Conservation (phyloP, 1,140 invertebrate genomes). For the Drosophila kepulauana region DNA sequence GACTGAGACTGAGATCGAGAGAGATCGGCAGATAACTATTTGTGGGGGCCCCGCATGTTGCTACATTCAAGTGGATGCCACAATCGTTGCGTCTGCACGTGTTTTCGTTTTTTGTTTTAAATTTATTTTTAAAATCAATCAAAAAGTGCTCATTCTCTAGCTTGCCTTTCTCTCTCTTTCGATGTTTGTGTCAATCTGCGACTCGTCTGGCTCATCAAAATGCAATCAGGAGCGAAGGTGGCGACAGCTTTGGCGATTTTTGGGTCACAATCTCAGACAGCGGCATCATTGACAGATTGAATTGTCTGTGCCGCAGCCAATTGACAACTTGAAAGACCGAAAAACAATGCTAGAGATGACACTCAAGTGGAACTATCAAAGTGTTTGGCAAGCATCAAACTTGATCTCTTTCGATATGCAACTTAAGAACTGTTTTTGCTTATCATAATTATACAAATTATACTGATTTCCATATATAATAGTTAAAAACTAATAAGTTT, state of each 20-base stretch:
- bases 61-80: slow-evolving; percentile 26
- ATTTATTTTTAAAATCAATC: slow-evolving; percentile 81
- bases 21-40: slow-evolving; percentile 39
- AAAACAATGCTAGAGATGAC: slow-evolving; percentile 16
- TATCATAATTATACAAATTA: no score
- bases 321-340: slow-evolving; percentile 38
- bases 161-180: slow-evolving; percentile 12
- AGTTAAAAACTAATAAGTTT: no score
- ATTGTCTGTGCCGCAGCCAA: slow-evolving; percentile 23
- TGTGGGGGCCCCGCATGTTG: slow-evolving; percentile 21
- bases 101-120: slow-evolving; percentile 48
- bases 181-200: neutral
- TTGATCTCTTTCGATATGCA: no score
- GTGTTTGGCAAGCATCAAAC: neutral
- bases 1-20: neutral
- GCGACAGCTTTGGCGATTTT: slow-evolving; percentile 43
- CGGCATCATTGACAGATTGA: slow-evolving; percentile 45
- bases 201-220: slow-evolving; percentile 41
- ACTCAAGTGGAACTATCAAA: neutral
- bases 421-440: no score
- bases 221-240: slow-evolving; percentile 52
- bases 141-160: slow-evolving; percentile 39
- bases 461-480: no score
- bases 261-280: slow-evolving; percentile 38
- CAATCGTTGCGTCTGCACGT: slow-evolving; percentile 50